A percentile compares a stretch with the other conserved stretches of the same genome.
Evolutionary conservation across 2,888 invertebrate genomes (phyloP).

Genomic region (Habroteleia sp.): DNA sequence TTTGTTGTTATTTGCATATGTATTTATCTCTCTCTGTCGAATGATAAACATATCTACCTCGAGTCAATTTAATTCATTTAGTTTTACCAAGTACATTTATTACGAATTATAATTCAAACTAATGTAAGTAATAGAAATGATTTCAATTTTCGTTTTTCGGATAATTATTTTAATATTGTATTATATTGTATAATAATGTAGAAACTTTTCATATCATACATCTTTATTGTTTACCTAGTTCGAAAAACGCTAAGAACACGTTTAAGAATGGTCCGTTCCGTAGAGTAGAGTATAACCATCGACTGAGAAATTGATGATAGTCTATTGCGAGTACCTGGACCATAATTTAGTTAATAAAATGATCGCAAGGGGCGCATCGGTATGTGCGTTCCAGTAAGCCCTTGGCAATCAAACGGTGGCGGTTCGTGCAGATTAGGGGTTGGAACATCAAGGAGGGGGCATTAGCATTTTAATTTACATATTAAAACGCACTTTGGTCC

Average conservation of each 20-base stretch:
- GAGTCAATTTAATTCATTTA: no score
- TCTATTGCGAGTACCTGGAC: conserved; percentile 20
- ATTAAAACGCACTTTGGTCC: conserved; percentile 75
- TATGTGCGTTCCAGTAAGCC: conserved; percentile 39
- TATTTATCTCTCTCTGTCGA: no score
- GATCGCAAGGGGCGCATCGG: conserved; percentile 40
- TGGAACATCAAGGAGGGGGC: conserved; percentile 35
- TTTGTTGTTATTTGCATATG: no score
- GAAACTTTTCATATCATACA: conserved; percentile 11
- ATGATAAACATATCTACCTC: no score
- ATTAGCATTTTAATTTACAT: conserved; percentile 80
- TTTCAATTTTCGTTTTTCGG: no score
- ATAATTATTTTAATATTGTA: no score
- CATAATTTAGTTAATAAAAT: conserved; percentile 44
- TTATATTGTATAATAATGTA: no score
- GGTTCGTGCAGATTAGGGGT: conserved; percentile 47
- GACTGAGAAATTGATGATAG: conserved; percentile 39
- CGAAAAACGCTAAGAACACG: background rate
- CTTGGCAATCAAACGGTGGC: conserved; percentile 49
- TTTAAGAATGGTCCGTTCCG: conserved; percentile 10
- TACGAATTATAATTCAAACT: no score
- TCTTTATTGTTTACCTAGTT: conserved; percentile 24
- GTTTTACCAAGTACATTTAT: no score
- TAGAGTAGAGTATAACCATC: conserved; percentile 36
- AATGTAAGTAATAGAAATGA: no score